phyloP scores from a whole-genome alignment of 2,797 vertebrate genomes.

The Fistularia tabacaria region DNA sequence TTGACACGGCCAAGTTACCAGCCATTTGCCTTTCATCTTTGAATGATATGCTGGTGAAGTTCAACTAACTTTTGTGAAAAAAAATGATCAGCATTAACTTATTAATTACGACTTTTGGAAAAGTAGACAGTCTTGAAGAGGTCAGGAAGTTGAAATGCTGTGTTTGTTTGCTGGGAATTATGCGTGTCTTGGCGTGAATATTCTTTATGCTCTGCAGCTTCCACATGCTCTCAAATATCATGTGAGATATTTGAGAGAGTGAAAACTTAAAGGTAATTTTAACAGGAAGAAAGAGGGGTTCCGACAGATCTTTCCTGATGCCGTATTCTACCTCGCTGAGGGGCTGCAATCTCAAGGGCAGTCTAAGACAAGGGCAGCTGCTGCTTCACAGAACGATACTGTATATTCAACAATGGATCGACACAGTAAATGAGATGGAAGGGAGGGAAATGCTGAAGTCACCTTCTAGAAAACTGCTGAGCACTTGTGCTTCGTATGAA shows the following conservation, averaged over 20 bases:
- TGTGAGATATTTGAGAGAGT: conserved; percentile 24
- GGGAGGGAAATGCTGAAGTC: conserved; percentile 72
- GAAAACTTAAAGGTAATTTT: conserved; percentile 32
- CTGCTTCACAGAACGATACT: conserved; percentile 64
- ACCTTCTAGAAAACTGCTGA: conserved; percentile 74
- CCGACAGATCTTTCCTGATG: conserved; percentile 11
- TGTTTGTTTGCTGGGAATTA: no score
- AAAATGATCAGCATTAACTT: no score
- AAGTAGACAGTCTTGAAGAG: no score
- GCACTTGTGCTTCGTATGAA: conserved; percentile 71
- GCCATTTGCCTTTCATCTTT: no score
- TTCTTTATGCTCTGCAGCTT: no score
- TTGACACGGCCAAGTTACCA: no score
- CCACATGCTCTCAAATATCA: neutral
- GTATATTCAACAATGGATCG: conserved; percentile 76
- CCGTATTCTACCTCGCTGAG: conserved; percentile 37
- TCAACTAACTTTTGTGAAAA: no score
- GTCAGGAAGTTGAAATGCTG: no score
- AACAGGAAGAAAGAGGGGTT: conserved; percentile 9
- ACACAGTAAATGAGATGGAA: conserved; percentile 76
- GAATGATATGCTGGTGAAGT: no score
- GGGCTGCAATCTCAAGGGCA: conserved; percentile 71
- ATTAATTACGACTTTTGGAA: no score
- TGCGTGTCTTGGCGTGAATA: no score
- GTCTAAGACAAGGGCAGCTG: conserved; percentile 64